These are phyloP conservation scores for Euborellia annulipes DNA, from an alignment of 1,140 invertebrate species.

Conservation along the genomic window DNA sequence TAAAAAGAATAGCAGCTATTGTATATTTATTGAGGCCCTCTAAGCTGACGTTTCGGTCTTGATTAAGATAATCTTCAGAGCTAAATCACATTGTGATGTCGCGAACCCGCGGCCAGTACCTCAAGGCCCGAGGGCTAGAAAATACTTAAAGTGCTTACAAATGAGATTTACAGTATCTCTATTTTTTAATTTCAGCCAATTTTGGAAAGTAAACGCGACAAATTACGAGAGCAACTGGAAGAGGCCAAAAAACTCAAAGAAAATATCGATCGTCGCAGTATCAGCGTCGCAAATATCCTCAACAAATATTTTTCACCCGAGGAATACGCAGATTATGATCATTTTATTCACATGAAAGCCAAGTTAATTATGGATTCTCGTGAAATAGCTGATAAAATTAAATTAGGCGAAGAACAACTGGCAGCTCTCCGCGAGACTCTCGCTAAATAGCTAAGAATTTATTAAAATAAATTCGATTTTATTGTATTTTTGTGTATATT, in stretches of 20 bases:
- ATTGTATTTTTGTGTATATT: too few relatives aligned
- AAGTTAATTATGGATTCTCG: slow-evolving; percentile 71
- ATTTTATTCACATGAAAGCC: slow-evolving; percentile 86
- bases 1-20: too few relatives aligned
- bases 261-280: slow-evolving; percentile 65
- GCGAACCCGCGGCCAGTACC: too few relatives aligned
- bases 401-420: slow-evolving; percentile 71
- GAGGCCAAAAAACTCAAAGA: slow-evolving; percentile 71
- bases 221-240: slow-evolving; percentile 59
- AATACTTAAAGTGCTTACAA: too few relatives aligned
- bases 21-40: too few relatives aligned
- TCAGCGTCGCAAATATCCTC: slow-evolving; percentile 56
- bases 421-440: slow-evolving; percentile 53
- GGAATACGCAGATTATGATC: slow-evolving; percentile 68
- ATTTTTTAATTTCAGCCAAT: slow-evolving; percentile 48
- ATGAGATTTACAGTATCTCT: too few relatives aligned
- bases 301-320: slow-evolving; percentile 56
- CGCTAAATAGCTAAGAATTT: neutral
- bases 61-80: too few relatives aligned
- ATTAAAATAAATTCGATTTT: too few relatives aligned
- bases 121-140: too few relatives aligned
- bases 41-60: too few relatives aligned
- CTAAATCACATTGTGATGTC: too few relatives aligned
- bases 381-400: slow-evolving; percentile 76
- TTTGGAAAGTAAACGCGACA: slow-evolving; percentile 60